phyloP scores from a whole-genome alignment of 2,113 vertebrate species.

The Hippocampus abdominalis region DNA sequence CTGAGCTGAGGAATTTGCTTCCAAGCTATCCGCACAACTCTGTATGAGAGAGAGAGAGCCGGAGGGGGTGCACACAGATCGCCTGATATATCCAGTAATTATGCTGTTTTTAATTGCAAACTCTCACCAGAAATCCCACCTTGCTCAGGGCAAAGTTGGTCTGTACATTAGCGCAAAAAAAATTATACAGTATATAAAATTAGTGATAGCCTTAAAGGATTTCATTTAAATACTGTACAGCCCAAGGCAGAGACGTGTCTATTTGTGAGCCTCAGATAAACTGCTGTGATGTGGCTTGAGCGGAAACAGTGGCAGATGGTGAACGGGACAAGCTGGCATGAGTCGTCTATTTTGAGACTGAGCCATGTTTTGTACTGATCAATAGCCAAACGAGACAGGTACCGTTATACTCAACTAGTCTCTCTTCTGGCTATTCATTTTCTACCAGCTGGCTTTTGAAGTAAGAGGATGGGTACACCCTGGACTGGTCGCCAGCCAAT shows the following conservation, averaged over 20 bases:
- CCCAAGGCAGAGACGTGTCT: not conserved
- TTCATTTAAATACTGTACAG: not conserved
- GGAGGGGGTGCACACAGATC: not conserved
- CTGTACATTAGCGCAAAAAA: not conserved
- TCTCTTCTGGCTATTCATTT: not conserved
- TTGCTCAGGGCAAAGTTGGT: not conserved
- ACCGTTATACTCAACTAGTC: not conserved
- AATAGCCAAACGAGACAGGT: not conserved
- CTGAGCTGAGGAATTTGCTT: too few relatives aligned
- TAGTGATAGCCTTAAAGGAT: not conserved
- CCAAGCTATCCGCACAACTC: too few relatives aligned
- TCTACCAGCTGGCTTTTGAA: not conserved
- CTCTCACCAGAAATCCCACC: not conserved
- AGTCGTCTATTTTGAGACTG: not conserved
- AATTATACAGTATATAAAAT: not conserved
- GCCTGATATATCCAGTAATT: not conserved
- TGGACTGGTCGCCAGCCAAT: too few relatives aligned
- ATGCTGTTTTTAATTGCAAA: not conserved
- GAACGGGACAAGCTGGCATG: constrained; percentile 5
- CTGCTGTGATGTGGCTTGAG: constrained; percentile 8
- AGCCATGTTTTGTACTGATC: not conserved
- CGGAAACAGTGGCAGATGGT: constrained; percentile 34
- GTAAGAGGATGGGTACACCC: too few relatives aligned
- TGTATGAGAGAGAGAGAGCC: too few relatives aligned
- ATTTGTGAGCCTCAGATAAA: constrained; percentile 4